Evolutionary conservation across 2,797 vertebrate species (phyloP), one percentile per base, ranked within the genome.

Genomic region (Mus spretus): DNA sequence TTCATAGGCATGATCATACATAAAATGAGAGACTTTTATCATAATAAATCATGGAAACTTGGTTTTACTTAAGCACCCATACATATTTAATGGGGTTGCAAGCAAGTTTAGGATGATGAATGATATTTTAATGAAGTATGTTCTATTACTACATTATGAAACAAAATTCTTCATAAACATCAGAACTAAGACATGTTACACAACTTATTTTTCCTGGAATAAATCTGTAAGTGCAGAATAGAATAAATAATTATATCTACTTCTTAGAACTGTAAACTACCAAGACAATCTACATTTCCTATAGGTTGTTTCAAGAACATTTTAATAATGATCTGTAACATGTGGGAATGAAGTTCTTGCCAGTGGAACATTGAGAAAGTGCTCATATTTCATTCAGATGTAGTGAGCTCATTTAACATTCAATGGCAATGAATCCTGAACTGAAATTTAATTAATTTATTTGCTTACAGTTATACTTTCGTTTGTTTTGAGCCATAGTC

Each of bases 61-160:
- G 47, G 14, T 72, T 94, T 97, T 92, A 83, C 78, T 95, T 83
- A 96, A 93, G 10, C 4, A 84, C 74, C 28, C 31, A 53, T 83
- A 94, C 79, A 86, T n/a, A 90, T 91, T 94, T 96, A 82, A 80
- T 95, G 50, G 13, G 75, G 61, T 65, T 92, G 9, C 90, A 96
- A 97, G 81, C 79, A 89, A 85, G 12, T 93, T 92, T 86, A 86
- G 8, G 47, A 90, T 93, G 88, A 91, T 83, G 55, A 79, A 93
- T 91, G 79, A 14, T 72, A 85, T 95, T 95, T 70, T 93, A 96
- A 96, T 91, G 63, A 87, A 65, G 59, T 65, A 47, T 40, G 67
- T 97, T 93, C 31, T 95, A 55, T 90, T 75, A 47, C 37, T 65
- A 4, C 85, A 2, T 92, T 82, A 84, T 86, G 17, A 91, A 93